A percentile compares a stretch with the other conserved stretches of the same genome.
These are phyloP conservation scores for Crossocerus cetratus DNA, from an alignment of 2,888 invertebrate species.

Conservation along the genomic window DNA sequence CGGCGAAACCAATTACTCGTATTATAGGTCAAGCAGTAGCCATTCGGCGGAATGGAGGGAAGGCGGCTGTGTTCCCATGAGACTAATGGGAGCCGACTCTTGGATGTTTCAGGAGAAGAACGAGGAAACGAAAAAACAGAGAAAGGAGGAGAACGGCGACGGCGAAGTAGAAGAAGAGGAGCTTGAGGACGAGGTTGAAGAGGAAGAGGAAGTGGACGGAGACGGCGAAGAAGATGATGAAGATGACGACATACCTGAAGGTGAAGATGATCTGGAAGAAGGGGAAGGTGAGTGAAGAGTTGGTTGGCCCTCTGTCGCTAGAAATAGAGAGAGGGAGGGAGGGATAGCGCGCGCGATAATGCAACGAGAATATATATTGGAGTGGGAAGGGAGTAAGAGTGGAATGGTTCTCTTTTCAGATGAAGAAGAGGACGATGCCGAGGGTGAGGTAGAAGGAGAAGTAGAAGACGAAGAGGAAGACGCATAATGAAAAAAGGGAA, in stretches of 20 bases:
- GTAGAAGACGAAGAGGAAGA: slow-evolving; percentile 73
- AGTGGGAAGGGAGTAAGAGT: neutral
- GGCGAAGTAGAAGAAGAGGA: slow-evolving; percentile 80
- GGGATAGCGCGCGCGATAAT: neutral
- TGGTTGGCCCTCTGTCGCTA: no score
- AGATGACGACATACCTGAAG: slow-evolving; percentile 83
- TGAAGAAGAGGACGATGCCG: slow-evolving; percentile 72
- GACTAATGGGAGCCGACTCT: neutral
- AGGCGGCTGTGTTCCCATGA: no score
- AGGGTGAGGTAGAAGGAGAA: slow-evolving; percentile 69
- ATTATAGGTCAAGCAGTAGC: no score
- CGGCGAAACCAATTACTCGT: no score
- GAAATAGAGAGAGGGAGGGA: slow-evolving; percentile 51
- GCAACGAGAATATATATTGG: neutral
- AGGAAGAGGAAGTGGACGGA: slow-evolving; percentile 82
- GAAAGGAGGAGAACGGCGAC: slow-evolving; percentile 88
- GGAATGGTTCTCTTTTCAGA: slow-evolving; percentile 56
- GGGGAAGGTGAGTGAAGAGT: slow-evolving; percentile 62
- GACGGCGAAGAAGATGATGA: slow-evolving; percentile 83
- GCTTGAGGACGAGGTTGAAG: slow-evolving; percentile 82
- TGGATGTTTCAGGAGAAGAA: slow-evolving; percentile 81
- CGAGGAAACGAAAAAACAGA: slow-evolving; percentile 87
- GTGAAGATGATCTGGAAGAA: slow-evolving; percentile 78
- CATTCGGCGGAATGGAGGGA: no score
- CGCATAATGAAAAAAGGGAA: slow-evolving; percentile 74